A percentile compares a stretch with the other conserved stretches of the same genome.
phyloP scores from a whole-genome alignment of 92 coral and sea anemone species.

The Paragorgia papillata region DNA sequence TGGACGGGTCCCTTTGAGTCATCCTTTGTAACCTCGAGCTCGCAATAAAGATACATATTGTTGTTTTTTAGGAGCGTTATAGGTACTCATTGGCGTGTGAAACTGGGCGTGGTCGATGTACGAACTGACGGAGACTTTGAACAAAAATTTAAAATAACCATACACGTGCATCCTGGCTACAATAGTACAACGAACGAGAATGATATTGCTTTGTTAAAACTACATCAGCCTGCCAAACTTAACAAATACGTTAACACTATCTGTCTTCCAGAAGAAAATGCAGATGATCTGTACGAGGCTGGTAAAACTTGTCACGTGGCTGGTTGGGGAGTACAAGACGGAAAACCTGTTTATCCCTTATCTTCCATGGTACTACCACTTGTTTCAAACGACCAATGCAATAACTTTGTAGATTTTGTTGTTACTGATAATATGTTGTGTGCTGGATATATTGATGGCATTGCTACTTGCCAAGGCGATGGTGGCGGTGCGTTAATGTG shows the following conservation, averaged over 20 bases:
- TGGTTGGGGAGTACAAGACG: slow-evolving; percentile 73
- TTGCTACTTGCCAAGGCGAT: slow-evolving; percentile 81
- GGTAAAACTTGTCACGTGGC: slow-evolving; percentile 70
- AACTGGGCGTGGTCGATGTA: slow-evolving; percentile 76
- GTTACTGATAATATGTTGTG: slow-evolving; percentile 75
- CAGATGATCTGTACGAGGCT: slow-evolving; percentile 28
- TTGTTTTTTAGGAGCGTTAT: slow-evolving; percentile 58
- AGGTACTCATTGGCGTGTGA: slow-evolving; percentile 67
- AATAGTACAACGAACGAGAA: slow-evolving; percentile 63
- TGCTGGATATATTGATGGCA: slow-evolving; percentile 67
- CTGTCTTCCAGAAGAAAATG: slow-evolving; percentile 61
- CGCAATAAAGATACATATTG: too few species aligned
- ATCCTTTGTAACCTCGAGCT: too few species aligned
- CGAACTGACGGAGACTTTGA: slow-evolving; percentile 53
- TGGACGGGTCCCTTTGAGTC: too few species aligned
- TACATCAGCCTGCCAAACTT: slow-evolving; percentile 56
- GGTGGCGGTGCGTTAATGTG: slow-evolving; percentile 90
- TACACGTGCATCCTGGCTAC: slow-evolving; percentile 74
- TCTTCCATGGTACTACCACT: slow-evolving; percentile 61
- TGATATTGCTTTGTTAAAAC: slow-evolving; percentile 77
- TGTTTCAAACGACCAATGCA: slow-evolving; percentile 66
- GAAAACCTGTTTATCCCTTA: slow-evolving; percentile 53
- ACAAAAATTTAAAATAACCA: slow-evolving; percentile 60
- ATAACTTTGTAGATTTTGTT: slow-evolving; percentile 51
- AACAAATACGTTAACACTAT: slow-evolving; percentile 65